Base-by-base conservation (phyloP, 2,113 vertebrate genomes). In the Muscicapa adusta region DNA sequence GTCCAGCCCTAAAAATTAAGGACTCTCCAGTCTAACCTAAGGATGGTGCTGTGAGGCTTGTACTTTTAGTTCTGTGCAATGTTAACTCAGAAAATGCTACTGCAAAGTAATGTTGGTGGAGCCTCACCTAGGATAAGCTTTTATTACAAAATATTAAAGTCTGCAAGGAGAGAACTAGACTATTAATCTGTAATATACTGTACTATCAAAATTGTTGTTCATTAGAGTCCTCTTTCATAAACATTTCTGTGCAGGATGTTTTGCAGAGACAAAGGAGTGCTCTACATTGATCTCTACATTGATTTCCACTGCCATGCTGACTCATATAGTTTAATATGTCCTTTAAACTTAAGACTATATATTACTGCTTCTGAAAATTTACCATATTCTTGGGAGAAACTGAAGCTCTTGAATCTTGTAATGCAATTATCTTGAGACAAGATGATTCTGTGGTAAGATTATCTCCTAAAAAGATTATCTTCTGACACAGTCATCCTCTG, bases 401-500 rank as follows among this genome's bases (percentile, higher is more conserved):
- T 47, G 65, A 43, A 79, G 34, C 47, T 88, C 65, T 81, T 56
- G 51, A 86, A 50, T 45, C 61, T 94, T 90, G 60, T 92, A 95
- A 95, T 92, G 47, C 79, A 93, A 73, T 93, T 97, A 75, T 70
- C 45, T 77, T 70, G 56, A 80, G 57, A 91, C 62, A 84, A 82
- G 58, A 85, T 90, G 81, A 96, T 82, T 85, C 40, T 60, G 72
- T 66, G 78, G 73, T 79, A 80, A 94, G 83, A 96, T 97, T 94
- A 96, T 94, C 68, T 79, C 62, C 72, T 92, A 71, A 96, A 91
- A 96, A 95, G 84, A 95, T 96, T 96, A 95, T 95, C 71, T 85
- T 58, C 54, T 94, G 82, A 73, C 68, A 51, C 56, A 47, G 60
- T 78, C 85, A 94, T 92, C 47, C 62, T 89, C 24, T 92, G 85